Percentiles rank a stretch among this genome's conserved stretches.
These are phyloP conservation scores for Heliconius hortense DNA, from an alignment of 2,888 invertebrate genomes.

Conservation along the genomic window DNA sequence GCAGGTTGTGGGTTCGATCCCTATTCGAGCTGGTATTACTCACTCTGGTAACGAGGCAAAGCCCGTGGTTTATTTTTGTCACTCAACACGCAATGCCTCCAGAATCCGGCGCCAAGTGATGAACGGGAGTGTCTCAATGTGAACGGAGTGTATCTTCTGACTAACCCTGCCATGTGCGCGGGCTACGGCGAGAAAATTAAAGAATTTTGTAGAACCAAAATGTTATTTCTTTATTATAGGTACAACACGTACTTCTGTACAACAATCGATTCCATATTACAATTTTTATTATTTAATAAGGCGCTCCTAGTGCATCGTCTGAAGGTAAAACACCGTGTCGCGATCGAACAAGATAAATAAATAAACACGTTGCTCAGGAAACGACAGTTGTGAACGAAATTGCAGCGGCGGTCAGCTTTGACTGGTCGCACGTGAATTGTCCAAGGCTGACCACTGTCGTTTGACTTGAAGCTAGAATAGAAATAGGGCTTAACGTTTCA, in stretches of 20 bases:
- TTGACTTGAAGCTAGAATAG: constrained; percentile 5
- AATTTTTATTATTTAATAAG: neutral
- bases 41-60: too few relatives aligned
- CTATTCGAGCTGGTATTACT: too few relatives aligned
- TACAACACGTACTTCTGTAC: neutral
- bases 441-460: neutral
- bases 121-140: too few relatives aligned
- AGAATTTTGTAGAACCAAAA: too few relatives aligned
- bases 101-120: too few relatives aligned
- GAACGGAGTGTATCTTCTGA: too few relatives aligned
- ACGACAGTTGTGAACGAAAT: constrained; percentile 6
- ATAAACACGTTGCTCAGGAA: constrained; percentile 10
- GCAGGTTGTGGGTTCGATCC: too few relatives aligned
- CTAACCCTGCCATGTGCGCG: too few relatives aligned
- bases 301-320: neutral
- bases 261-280: neutral
- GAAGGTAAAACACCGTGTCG: neutral
- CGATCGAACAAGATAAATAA: constrained; percentile 17
- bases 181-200: too few relatives aligned
- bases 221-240: neutral
- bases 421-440: neutral
- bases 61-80: too few relatives aligned
- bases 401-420: neutral
- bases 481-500: constrained; percentile 6
- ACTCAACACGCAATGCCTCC: too few relatives aligned